Evolutionary conservation across 2,888 invertebrate genomes (phyloP), one percentile per base, ranked within the genome.

Genomic region (Phortica okadai): DNA sequence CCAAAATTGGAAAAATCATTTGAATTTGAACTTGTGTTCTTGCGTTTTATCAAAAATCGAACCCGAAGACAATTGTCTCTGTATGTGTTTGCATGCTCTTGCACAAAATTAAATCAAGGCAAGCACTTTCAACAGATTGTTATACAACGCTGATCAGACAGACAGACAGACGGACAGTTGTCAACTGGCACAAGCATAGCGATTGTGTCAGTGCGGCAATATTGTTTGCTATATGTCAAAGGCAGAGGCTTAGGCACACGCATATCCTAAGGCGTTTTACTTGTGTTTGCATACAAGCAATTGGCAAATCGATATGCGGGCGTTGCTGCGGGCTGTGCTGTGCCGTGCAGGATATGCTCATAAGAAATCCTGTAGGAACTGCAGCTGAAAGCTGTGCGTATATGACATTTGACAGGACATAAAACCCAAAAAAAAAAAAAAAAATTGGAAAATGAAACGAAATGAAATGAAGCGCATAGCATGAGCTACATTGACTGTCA

Each of bases 301-400:
- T 80, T 82, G 89, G 4, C 1, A 88, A 87, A 87, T 88, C 86
- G 89, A 88, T 87, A 87, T 87, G 86, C 86, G 89, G 86, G 86
- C 87, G 82, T 77, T 74, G 25, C 76, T 76, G 62, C 74, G 74
- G 50, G 74, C 25, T 11, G 21, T 69, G 66, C 58, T 73, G 74
- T 44, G 74, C 25, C 8, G 21, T 69, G 66, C 58, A 56, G 76
- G 67, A 76, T 77, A 73, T 62, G 62, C 58, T 11, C 14, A 16
- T 45, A 72, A 76, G 76, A 77, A 75, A 69, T 74, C 62, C 62
- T 62, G 62, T 16, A 77, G 5, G 74, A 16, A 77, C 80, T 78
- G 77, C 78, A 77, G 81, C 83, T 83, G 79, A 76, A 80, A 77
- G 64, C 56, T 11, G n/a, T 67, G n/a, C 16, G 14, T 11, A n/a